phyloP scores from a whole-genome alignment of 2,888 invertebrate genomes.

The Epsilonema sp. region DNA sequence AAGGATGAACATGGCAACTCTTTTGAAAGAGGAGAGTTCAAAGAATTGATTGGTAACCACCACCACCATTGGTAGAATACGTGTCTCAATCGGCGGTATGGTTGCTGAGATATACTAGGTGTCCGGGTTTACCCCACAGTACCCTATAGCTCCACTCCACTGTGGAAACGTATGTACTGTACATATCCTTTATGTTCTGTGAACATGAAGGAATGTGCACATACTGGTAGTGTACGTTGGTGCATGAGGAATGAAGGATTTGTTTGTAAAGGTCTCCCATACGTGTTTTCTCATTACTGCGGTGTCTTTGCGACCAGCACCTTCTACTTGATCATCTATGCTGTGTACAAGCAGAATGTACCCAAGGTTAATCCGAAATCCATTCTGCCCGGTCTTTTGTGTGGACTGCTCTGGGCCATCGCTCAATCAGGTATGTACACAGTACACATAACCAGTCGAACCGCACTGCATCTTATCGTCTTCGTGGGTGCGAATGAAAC shows the following conservation, averaged over 20 bases:
- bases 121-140: too few species aligned
- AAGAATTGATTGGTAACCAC: too few species aligned
- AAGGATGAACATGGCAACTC: too few species aligned
- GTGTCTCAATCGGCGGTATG: too few species aligned
- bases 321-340: constrained; percentile 31
- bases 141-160: too few species aligned
- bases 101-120: too few species aligned
- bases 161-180: neutral
- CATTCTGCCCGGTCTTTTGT: constrained; percentile 33
- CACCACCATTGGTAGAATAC: too few species aligned
- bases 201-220: neutral
- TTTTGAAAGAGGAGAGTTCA: too few species aligned
- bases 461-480: too few species aligned
- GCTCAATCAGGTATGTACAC: constrained; percentile 31
- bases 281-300: constrained; percentile 34
- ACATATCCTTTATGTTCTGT: neutral
- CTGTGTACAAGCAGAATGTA: constrained; percentile 26
- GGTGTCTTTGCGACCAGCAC: constrained; percentile 33
- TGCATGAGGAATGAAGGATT: neutral
- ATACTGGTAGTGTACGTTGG: neutral
- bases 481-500: too few species aligned
- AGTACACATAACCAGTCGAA: too few species aligned
- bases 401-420: constrained; percentile 35
- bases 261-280: constrained; percentile 28
- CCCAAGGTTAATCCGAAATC: constrained; percentile 31